Evolutionary conservation across 2,113 vertebrate species (phyloP).

Genomic region (Podarcis cretensis): DNA sequence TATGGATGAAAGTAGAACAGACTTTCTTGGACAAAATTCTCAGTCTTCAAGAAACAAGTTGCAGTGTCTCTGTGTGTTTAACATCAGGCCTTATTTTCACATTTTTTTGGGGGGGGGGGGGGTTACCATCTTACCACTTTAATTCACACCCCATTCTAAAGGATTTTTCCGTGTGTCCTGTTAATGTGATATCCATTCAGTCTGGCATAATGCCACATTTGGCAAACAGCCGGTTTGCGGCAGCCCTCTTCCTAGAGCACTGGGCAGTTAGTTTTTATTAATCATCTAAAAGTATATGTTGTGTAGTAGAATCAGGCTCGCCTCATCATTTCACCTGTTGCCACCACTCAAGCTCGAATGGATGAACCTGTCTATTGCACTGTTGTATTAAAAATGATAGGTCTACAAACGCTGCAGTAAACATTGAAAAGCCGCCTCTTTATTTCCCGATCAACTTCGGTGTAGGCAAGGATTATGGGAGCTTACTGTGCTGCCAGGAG

Average conservation of each 20-base stretch:
- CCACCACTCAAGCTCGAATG: neutral
- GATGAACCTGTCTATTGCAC: neutral
- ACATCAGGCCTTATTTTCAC: neutral
- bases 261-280: neutral
- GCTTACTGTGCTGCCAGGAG: conserved; percentile 14
- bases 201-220: neutral
- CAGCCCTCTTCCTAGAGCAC: neutral
- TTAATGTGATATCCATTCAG: neutral
- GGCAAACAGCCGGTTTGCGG: neutral
- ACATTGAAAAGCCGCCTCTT: neutral
- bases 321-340: neutral
- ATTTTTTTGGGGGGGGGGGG: neutral
- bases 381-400: neutral
- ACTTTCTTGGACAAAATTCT: neutral
- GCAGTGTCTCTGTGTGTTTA: neutral
- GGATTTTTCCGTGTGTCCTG: neutral
- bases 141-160: neutral
- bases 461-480: conserved; percentile 7
- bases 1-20: neutral
- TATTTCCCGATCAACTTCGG: neutral
- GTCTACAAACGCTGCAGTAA: conserved; percentile 7
- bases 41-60: neutral
- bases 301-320: neutral
- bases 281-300: neutral
- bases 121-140: neutral